Base-by-base conservation (phyloP, 2,888 invertebrate species). In the Sphinx pinastri region DNA sequence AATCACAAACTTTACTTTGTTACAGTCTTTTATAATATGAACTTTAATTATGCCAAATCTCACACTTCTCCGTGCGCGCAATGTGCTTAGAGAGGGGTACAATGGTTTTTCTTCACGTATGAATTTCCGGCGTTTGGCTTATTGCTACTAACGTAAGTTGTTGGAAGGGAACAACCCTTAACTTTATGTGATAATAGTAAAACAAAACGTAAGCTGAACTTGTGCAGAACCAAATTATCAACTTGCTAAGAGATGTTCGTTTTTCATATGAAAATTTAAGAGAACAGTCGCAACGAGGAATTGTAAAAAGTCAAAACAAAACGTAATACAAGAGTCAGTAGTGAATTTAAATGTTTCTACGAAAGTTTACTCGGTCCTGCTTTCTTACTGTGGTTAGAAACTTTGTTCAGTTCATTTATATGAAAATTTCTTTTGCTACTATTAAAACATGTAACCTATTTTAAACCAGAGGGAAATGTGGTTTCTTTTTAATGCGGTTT, bases 351-450 rank as follows among this genome's bases (percentile, higher is more conserved):
- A 85, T 87, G 82, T 83, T 79, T 79, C 78, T 72, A 72, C 77
- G 82, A 77, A 86, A 87, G 84, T 87, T 86, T 82, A 80, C 76
- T 76, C 78, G 76, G 77, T 80, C 80, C 77, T 76, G 77, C 81
- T 83, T 83, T 83, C 83, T 85, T 78, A 72, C 78, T 74, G 79
- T 78, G 80, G 82, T 81, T 80, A 80, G 81, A 77, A 88, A 88
- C 82, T 87, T 87, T 84, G 76, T 80, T 84, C 86, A 83, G 81
- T 86, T 88, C 85, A 89, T 90, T 89, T 89, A 89, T 88, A 89
- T 89, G 89, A 89, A 88, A 88, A 89, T 89, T 88, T 86, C 67
- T 59, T 70, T 70, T 58, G 67, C 58, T 13, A 66, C 19, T 66
- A 59, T 52, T 67, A 67, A 67, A 70, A 59, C 66, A 70, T 67